Evolutionary conservation across 2,797 vertebrate species (phyloP), one percentile per base, ranked within the genome.

Genomic region (Gephyroberyx darwinii): DNA sequence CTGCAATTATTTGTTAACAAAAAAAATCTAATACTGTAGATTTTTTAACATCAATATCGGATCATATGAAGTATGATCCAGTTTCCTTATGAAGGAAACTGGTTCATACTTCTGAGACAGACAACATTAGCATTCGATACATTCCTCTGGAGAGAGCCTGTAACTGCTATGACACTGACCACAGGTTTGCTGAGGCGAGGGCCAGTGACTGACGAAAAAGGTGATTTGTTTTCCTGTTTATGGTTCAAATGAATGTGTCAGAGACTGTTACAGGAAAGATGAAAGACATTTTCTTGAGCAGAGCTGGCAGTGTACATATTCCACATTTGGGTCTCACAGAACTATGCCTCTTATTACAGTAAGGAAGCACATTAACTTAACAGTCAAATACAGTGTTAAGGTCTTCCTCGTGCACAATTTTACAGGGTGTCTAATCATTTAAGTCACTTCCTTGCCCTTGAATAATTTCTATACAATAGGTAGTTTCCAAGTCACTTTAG

Each of bases 381-480:
- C 19, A n/a, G n/a, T 41, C 30, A 54, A 61, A 19, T 50, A 52
- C 39, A 10, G 39, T 54, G 57, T 45, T 53, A 43, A 52, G 19
- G 47, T 35, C 54, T 57, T 63, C 20, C 51, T 57, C 20, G 65
- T 51, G 60, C 45, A 57, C 16, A n/a, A 65, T 77, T 84, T 84
- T 78, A 81, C 58, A 67, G 69, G 69, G 75, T 73, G 78, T 67
- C 62, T 73, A 65, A 57, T 63, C 78, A 61, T 81, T 81, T 75
- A 80, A 79, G 70, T 65, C 53, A 65, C 60, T 47, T 71, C 56
- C 8, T 43, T 61, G 58, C 50, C 71, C 31, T 45, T 9, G 17
- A 68, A 65, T 58, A 66, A 65, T 70, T 61, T 69, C 53, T 65
- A 64, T 77, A 63, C 75, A 82, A 77, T 75, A 77, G 5, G 2